Evolutionary conservation across 2,888 invertebrate species (phyloP), one percentile per base, ranked within the genome.

Genomic region (Drosophila pullipes): DNA sequence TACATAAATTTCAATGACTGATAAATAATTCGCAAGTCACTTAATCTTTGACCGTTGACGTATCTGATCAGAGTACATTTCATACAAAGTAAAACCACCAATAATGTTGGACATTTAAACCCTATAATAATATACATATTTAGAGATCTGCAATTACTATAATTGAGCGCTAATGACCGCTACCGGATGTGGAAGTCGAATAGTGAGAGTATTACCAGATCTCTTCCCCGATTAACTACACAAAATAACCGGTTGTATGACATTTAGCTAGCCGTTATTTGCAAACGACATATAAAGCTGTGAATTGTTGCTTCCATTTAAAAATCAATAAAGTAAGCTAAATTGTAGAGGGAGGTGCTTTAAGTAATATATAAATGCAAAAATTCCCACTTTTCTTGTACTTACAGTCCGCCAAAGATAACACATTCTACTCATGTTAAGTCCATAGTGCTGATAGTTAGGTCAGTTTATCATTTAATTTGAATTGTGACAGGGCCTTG

Each of bases 171-270:
- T 55, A 80, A 80, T 83, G 55, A 52, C 47, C 39, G 57, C 28
- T 59, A 31, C 75, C 88, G 82, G 85, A 87, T 78, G 35, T 78
- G 37, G 47, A 41, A 67, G 61, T 72, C 58, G 68, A 52, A 44
- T 61, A 66, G 65, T 82, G 49, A 53, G 59, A 77, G 59, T 39
- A 65, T 55, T 50, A 76, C 25, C 71, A 50, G 58, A 30, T 35
- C 55, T 55, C n/a, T 41, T 13, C 41, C 37, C 35, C 47, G 9
- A 50, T 64, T 47, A 66, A 25, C 33, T 57, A 30, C 18, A 71
- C 31, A 28, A 59, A 77, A 66, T 55, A 78, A 82, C 82, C 79
- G 68, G 83, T 82, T 82, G 33, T 41, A 31, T 58, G 47, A 28
- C 53, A 71, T 71, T 77, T 54, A 57, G 47, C 49, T 50, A 39